Conservation (phyloP, 2,113 vertebrate species). For the Thalassoma bifasciatum region DNA sequence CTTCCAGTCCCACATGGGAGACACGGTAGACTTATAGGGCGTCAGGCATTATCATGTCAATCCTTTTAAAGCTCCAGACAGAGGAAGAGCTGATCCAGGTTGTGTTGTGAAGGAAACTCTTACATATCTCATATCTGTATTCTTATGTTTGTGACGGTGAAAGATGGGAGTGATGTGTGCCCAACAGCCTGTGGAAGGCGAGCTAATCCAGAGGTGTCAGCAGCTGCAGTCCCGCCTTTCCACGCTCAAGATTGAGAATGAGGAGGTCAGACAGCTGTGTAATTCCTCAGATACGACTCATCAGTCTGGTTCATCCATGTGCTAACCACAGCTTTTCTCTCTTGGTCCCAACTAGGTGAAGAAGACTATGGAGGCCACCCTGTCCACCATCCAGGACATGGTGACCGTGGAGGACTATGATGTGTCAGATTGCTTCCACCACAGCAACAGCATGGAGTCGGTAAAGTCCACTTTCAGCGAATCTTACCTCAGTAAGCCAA, state of each 20-base stretch:
- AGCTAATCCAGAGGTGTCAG: conserved; percentile 94
- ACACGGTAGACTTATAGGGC: conserved; percentile 83
- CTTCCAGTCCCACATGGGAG: conserved; percentile 99
- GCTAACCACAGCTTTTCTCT: neutral
- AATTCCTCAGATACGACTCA: neutral
- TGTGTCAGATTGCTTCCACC: conserved; percentile 97
- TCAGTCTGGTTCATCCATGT: neutral
- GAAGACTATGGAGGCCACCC: conserved; percentile 98
- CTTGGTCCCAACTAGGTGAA: conserved; percentile 86
- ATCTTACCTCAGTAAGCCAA: conserved; percentile 98
- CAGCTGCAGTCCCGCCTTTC: conserved; percentile 94
- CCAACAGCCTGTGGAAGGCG: conserved; percentile 92
- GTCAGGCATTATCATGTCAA: neutral
- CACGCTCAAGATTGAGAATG: conserved; percentile 96
- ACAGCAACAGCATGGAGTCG: conserved; percentile 99
- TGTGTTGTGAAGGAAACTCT: neutral
- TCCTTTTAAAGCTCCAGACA: neutral
- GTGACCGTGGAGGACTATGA: conserved; percentile 98
- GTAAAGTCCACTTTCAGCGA: conserved; percentile 97
- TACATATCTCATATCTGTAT: neutral
- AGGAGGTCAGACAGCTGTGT: conserved; percentile 87
- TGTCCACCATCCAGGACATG: conserved; percentile 98
- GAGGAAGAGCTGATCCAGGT: neutral
- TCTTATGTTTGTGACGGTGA: conserved; percentile 24
- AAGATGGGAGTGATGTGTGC: conserved; percentile 94